A percentile compares a stretch with the other conserved stretches of the same genome.
These are phyloP conservation scores for Ips typographus DNA, from an alignment of 1,140 invertebrate genomes.

Conservation along the genomic window DNA sequence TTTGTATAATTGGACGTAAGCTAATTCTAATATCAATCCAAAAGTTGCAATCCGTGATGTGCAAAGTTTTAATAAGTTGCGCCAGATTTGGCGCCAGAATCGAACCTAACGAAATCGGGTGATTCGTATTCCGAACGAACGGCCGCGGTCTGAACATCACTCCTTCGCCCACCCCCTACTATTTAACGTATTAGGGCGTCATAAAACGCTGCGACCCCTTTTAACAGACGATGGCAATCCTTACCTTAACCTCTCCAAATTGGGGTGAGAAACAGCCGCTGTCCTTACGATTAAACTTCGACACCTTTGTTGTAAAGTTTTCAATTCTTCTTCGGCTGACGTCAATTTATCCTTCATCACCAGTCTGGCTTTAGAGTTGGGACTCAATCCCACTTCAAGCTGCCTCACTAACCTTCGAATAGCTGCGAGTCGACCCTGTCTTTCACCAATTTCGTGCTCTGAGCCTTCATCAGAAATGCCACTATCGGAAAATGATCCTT, in stretches of 20 bases:
- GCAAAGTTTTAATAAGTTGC: constrained; percentile 29
- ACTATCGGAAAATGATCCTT: constrained; percentile 69
- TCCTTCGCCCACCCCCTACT: constrained; percentile 16
- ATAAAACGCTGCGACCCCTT: constrained; percentile 7
- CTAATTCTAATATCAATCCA: no score
- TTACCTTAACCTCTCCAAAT: constrained; percentile 33
- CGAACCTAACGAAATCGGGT: constrained; percentile 24
- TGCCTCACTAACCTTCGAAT: constrained; percentile 67
- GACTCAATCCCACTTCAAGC: constrained; percentile 66
- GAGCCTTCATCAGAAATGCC: constrained; percentile 77
- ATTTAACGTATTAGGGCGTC: constrained; percentile 30
- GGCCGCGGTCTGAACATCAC: constrained; percentile 24
- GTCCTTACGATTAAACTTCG: constrained; percentile 71
- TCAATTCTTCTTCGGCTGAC: constrained; percentile 76
- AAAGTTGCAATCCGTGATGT: not conserved
- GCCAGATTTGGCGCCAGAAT: constrained; percentile 15
- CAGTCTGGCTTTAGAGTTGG: constrained; percentile 64
- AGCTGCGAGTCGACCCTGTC: constrained; percentile 67
- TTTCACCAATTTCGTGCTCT: constrained; percentile 71
- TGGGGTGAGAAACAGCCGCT: constrained; percentile 54
- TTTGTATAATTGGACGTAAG: no score
- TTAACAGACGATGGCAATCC: not conserved
- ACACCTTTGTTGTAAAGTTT: constrained; percentile 75
- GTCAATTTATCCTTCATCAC: constrained; percentile 69
- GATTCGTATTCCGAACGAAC: constrained; percentile 19